Percentiles rank a stretch among this genome's conserved stretches.
phyloP scores from a whole-genome alignment of 1,140 invertebrate genomes.

The Bacillus rossius region DNA sequence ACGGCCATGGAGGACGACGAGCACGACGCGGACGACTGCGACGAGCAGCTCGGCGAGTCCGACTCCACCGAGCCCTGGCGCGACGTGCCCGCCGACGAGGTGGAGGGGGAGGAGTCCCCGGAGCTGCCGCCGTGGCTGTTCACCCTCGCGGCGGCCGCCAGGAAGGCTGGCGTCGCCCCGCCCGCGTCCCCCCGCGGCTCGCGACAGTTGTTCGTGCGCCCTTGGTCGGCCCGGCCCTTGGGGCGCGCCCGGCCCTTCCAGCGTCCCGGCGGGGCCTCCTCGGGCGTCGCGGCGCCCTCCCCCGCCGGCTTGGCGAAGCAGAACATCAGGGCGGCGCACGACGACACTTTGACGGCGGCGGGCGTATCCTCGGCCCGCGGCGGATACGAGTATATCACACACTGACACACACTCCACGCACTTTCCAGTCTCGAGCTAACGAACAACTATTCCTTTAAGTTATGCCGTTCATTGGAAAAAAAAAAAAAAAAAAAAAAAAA shows the following conservation, averaged over 20 bases:
- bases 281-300: neutral
- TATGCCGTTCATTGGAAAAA: too few relatives aligned
- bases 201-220: neutral
- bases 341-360: constrained; percentile 7
- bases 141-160: neutral
- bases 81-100: neutral
- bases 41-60: neutral
- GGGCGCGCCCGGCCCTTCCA: neutral
- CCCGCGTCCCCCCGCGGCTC: neutral
- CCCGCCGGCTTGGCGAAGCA: constrained; percentile 12
- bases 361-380: neutral
- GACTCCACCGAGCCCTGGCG: constrained; percentile 2
- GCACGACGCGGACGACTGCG: neutral
- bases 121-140: neutral
- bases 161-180: neutral
- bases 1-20: neutral
- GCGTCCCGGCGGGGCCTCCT: neutral
- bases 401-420: too few relatives aligned
- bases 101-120: neutral
- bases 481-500: too few relatives aligned
- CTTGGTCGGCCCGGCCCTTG: too few relatives aligned
- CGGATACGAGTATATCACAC: too few relatives aligned
- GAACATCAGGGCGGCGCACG: constrained; percentile 8
- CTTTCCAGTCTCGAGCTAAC: too few relatives aligned
- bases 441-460: too few relatives aligned